Evolutionary conservation across 2,888 invertebrate genomes (phyloP), one percentile per base, ranked within the genome.

Genomic region (Dicyrtoma fusca): DNA sequence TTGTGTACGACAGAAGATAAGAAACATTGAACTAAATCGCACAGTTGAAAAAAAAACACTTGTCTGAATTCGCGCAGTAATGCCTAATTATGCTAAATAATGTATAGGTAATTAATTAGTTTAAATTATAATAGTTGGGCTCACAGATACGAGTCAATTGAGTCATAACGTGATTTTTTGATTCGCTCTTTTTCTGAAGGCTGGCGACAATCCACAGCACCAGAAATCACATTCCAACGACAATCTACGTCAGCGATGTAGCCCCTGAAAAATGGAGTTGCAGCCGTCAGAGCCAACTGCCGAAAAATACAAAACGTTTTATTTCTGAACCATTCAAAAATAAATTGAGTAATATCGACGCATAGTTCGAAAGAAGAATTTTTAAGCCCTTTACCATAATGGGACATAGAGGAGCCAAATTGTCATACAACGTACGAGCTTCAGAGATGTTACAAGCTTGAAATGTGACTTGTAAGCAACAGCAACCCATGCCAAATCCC

Each of bases 401-500:
- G 0, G 99, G 98, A 82, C 98, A 98, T 6, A 99, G 86, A 0
- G 97, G 97, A 13, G 97, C 93, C 42, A 99, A 87, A 83, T 99
- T 98, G 84, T 99, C 99, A 83, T 99, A 99, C 0, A 99, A 87
- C 47, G 92, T 92, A 76, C 96, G 88, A 4, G 98, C 98, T 86
- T 99, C 99, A 57, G 88, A 89, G 77, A 99, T 95, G 83, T 97
- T 97, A 84, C 95, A 95, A 0, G 98, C 97, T 85, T 95, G 92
- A 86, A 99, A 98, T 63, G 95, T 96, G 71, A 96, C 87, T 84
- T 98, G 98, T 49, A 98, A 87, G 83, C 97, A 98, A 82, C 95
- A 96, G 84, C 97, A 97, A 42, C 99, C 99, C 99, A 99, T 99
- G 70, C 97, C 98, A 84, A 99, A 99, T 25, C 97, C 98, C 98